Evolutionary conservation across 1,140 invertebrate species (phyloP).

Genomic region (Conus betulinus): DNA sequence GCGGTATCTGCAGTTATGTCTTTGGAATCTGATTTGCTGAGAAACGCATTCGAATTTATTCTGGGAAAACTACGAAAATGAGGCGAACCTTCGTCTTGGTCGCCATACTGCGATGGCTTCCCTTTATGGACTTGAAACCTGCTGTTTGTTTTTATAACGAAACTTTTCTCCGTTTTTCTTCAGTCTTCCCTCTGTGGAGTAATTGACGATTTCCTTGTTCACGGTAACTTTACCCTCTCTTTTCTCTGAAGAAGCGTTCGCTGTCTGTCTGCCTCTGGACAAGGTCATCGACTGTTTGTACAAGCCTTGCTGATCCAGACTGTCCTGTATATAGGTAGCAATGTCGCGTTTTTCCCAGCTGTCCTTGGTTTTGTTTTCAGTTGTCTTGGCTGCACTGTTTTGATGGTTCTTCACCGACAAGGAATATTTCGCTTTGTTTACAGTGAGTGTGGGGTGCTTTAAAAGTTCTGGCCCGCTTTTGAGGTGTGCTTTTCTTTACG

Average conservation of each 20-base stretch:
- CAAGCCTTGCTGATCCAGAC: background rate
- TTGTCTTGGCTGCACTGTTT: background rate
- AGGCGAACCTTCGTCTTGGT: no score
- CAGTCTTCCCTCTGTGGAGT: no score
- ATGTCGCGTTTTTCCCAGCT: background rate
- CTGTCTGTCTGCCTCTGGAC: background rate
- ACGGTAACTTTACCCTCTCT: no score
- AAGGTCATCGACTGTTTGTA: background rate
- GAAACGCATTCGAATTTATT: background rate
- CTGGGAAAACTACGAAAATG: background rate
- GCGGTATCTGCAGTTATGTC: background rate
- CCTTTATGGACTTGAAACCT: no score
- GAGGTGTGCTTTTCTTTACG: background rate
- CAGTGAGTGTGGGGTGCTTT: background rate
- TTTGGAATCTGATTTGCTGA: background rate
- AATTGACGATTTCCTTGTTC: no score
- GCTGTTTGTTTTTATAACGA: no score
- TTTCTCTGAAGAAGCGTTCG: background rate
- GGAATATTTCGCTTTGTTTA: background rate
- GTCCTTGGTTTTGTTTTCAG: background rate
- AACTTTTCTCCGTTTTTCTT: no score
- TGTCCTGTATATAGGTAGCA: no score
- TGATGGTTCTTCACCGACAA: background rate
- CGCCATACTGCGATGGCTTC: no score
- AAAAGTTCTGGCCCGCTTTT: background rate